These are phyloP conservation scores for Clarias magur DNA, from an alignment of 2,113 vertebrate species.

Conservation along the genomic window DNA sequence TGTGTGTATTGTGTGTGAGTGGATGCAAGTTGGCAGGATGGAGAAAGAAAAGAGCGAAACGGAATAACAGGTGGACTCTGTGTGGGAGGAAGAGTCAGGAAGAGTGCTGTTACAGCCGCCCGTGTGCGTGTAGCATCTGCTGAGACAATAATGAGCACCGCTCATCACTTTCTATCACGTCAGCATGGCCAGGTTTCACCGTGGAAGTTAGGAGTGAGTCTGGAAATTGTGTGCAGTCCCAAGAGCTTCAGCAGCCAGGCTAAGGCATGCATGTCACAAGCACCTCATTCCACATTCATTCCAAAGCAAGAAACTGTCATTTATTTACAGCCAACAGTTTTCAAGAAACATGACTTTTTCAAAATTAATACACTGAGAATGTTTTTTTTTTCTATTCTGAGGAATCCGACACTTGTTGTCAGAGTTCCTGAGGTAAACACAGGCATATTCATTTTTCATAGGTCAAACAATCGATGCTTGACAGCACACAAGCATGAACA, in stretches of 20 bases:
- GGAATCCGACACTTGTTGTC: neutral
- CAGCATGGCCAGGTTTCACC: neutral
- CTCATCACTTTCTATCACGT: constrained; percentile 24
- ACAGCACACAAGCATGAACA: neutral
- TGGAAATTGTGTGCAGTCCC: neutral
- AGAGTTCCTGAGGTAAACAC: neutral
- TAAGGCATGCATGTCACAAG: neutral
- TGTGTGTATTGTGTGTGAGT: neutral
- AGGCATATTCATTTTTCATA: too few species aligned
- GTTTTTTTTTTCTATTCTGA: neutral
- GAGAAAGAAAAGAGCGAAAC: neutral
- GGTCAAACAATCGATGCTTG: neutral
- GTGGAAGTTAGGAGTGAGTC: neutral
- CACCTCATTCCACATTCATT: neutral
- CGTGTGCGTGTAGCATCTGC: constrained; percentile 31
- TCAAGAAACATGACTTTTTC: neutral
- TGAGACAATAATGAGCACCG: constrained; percentile 34
- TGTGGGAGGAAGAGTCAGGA: neutral
- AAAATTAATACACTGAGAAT: neutral
- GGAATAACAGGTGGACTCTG: constrained; percentile 34
- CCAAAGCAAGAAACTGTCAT: neutral
- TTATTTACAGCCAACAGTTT: constrained; percentile 7
- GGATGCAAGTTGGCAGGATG: neutral
- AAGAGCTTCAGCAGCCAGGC: neutral
- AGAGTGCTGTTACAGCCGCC: constrained; percentile 1